phyloP scores from a whole-genome alignment of 2,113 vertebrate genomes.

The Grantiella picta region DNA sequence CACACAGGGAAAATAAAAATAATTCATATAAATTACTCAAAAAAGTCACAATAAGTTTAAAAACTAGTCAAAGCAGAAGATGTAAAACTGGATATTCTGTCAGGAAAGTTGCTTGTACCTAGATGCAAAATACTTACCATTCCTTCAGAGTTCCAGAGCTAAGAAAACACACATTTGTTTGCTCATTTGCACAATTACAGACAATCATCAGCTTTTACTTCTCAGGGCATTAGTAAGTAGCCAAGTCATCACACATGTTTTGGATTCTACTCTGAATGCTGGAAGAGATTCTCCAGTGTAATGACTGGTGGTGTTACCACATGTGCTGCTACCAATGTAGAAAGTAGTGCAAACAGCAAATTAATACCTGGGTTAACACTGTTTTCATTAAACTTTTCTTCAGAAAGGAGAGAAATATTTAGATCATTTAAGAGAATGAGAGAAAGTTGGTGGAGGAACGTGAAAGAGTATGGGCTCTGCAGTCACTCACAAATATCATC shows the following conservation, averaged over 20 bases:
- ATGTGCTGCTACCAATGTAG: background rate
- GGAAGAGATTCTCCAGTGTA: background rate
- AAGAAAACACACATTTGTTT: background rate
- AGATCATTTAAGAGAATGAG: background rate
- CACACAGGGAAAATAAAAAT: background rate
- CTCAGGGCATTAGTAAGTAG: background rate
- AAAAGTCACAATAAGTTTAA: background rate
- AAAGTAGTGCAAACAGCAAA: background rate
- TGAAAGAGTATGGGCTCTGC: conserved; percentile 17
- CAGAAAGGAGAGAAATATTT: background rate
- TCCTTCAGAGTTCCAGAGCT: background rate
- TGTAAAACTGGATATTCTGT: background rate
- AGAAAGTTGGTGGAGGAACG: background rate
- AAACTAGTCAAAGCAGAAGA: background rate
- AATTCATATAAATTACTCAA: background rate
- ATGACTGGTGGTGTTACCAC: background rate
- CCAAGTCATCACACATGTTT: background rate
- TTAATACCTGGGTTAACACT: background rate
- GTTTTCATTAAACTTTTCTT: background rate
- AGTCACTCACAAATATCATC: conserved; percentile 94
- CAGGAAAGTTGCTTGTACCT: background rate
- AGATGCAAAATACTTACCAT: background rate
- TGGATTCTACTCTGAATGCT: background rate
- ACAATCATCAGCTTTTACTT: background rate
- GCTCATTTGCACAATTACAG: background rate